Base-by-base conservation (phyloP, 2,888 invertebrate species). In the Aproaerema taeniolella region DNA sequence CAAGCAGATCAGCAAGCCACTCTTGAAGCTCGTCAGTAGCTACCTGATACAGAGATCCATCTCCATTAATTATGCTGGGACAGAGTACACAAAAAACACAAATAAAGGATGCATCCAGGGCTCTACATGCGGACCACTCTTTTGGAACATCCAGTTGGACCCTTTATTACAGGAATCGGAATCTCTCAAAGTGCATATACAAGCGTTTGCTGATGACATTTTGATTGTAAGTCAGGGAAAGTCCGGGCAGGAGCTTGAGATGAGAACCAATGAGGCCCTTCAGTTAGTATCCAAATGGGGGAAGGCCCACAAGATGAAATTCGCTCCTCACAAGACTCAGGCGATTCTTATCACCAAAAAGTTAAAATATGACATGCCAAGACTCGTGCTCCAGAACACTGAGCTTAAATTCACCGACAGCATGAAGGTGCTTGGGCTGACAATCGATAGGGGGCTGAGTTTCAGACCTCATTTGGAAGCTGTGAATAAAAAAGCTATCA, bases 11-110 rank as follows among this genome's bases (percentile, higher is more conserved):
- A n/a, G n/a, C n/a, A n/a, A n/a, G n/a, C n/a, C n/a, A n/a, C n/a
- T n/a, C n/a, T n/a, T n/a, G n/a, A n/a, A n/a, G n/a, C n/a, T n/a
- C n/a, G n/a, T n/a, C n/a, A n/a, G n/a, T n/a, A 35, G 38, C 17
- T 49, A 49, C 12, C 12, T 33, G 11, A 24, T 6, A 1, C 5
- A 20, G 1, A 33, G 33, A 24, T 11, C 10, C 6, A 24, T 33
- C 2, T 8, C 2, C 1, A 24, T 33, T 1, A 10, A 24, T 6
- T 33, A 20, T 24, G 20, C 7, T 2, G 33, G 33, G 1, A 24
- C 10, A 12, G 20, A 33, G 12, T 11, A 33, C 9, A 11, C 2
- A 2, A 20, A 10, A 2, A 7, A 1, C 9, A 31, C 16, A 1
- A 6, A 15, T 1, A 31, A 31, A 10, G 31, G 31, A 2, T 31